phyloP scores from a whole-genome alignment of 2,113 vertebrate species.

The Bos taurus region DNA sequence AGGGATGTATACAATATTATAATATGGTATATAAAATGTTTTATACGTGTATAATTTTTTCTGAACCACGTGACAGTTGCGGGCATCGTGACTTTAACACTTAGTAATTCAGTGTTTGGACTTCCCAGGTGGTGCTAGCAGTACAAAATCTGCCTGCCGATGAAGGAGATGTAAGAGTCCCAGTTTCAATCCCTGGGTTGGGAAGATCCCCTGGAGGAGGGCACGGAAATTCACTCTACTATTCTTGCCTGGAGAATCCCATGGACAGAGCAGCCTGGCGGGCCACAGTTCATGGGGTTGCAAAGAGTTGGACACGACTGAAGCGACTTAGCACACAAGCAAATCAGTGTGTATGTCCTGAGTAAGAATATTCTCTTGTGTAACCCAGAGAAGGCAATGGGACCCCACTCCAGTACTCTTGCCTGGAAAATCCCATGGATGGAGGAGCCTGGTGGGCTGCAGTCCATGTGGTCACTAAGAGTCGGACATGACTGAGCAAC shows the following conservation, averaged over 20 bases:
- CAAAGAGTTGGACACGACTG: too few relatives aligned
- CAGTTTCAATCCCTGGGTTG: neutral
- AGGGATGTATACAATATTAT: neutral
- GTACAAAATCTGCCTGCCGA: neutral
- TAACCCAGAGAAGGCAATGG: neutral
- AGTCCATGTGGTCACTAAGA: too few relatives aligned
- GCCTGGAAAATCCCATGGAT: too few relatives aligned
- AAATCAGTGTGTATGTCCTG: too few relatives aligned
- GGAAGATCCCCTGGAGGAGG: neutral
- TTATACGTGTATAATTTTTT: neutral
- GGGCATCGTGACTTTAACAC: neutral
- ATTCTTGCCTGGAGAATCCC: neutral
- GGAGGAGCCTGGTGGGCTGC: too few relatives aligned
- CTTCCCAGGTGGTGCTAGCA: neutral
- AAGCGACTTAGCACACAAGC: too few relatives aligned
- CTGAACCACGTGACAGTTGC: neutral
- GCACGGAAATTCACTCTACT: neutral
- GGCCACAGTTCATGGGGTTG: too few relatives aligned
- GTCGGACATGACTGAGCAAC: too few relatives aligned
- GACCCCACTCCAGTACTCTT: too few relatives aligned
- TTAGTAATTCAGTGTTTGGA: neutral
- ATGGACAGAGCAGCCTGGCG: too few relatives aligned
- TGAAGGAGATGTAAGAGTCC: neutral
- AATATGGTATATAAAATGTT: neutral
- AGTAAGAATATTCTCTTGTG: neutral